A percentile compares a stretch with the other conserved stretches of the same genome.
Evolutionary conservation across 2,888 invertebrate genomes (phyloP).

Genomic region (Dysmachus trigonus): DNA sequence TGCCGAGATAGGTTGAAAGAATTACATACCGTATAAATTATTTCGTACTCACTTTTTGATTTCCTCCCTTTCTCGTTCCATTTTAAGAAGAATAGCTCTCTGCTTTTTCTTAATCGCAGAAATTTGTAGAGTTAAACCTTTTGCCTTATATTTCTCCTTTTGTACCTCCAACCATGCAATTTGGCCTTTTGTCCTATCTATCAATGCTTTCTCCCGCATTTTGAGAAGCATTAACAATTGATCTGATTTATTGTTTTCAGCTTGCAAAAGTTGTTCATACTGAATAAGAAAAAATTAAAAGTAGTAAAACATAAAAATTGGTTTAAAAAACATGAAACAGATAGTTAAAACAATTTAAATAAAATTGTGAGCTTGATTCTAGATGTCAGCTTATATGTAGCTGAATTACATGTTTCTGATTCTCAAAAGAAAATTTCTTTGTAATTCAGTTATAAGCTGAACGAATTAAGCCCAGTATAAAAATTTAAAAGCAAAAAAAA

Average conservation of each 20-base stretch:
- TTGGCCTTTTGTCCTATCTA: slow-evolving; percentile 74
- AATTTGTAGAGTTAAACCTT: slow-evolving; percentile 68
- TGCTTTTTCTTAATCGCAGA: slow-evolving; percentile 74
- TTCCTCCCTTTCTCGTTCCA: slow-evolving; percentile 75
- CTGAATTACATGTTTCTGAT: too few relatives aligned
- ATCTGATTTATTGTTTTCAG: slow-evolving; percentile 73
- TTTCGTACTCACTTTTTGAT: slow-evolving; percentile 67
- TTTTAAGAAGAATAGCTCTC: slow-evolving; percentile 71
- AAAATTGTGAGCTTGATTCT: neutral
- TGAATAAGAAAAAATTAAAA: slow-evolving; percentile 52
- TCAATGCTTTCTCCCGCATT: slow-evolving; percentile 72
- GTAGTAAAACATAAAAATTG: too few relatives aligned
- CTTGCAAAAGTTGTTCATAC: slow-evolving; percentile 73
- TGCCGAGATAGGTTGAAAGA: too few relatives aligned
- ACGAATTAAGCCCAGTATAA: neutral
- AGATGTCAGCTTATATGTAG: too few relatives aligned
- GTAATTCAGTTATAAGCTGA: too few relatives aligned
- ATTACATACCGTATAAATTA: too few relatives aligned
- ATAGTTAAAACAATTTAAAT: neutral
- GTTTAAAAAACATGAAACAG: neutral
- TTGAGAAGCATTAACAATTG: slow-evolving; percentile 73
- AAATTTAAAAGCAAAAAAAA: neutral
- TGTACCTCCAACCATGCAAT: slow-evolving; percentile 74
- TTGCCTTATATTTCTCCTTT: slow-evolving; percentile 68
- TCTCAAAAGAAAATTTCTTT: too few relatives aligned